phyloP scores from a whole-genome alignment of 2,797 vertebrate species.

The Sandelia bainsii region DNA sequence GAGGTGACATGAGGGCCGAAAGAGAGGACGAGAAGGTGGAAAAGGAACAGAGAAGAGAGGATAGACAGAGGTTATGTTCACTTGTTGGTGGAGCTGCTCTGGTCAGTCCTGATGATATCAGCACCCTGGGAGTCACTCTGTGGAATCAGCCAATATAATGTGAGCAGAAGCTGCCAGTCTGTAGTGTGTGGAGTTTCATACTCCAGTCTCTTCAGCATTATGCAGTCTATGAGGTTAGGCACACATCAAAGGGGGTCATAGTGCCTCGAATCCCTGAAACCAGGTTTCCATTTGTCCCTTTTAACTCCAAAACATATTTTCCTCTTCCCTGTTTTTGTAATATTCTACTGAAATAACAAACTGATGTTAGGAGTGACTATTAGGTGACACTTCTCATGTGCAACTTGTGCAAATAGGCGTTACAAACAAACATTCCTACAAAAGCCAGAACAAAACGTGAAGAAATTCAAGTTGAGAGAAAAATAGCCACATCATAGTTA shows the following conservation, averaged over 20 bases:
- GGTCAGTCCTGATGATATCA: slow-evolving; percentile 33
- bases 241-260: slow-evolving; percentile 15
- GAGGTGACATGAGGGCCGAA: slow-evolving; percentile 21
- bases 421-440: background rate
- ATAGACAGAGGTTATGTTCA: slow-evolving; percentile 42
- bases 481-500: background rate
- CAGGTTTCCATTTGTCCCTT: slow-evolving; percentile 18
- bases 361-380: background rate
- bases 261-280: background rate
- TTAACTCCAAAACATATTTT: slow-evolving; percentile 11
- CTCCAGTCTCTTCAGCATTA: slow-evolving; percentile 11
- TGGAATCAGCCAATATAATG: slow-evolving; percentile 29
- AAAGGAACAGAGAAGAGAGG: slow-evolving; percentile 29
- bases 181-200: slow-evolving; percentile 11
- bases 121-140: slow-evolving; percentile 25
- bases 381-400: background rate
- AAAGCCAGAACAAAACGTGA: background rate
- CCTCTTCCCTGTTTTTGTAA: background rate
- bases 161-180: slow-evolving; percentile 11
- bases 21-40: slow-evolving; percentile 13
- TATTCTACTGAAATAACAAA: background rate
- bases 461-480: background rate
- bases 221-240: slow-evolving; percentile 20
- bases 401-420: background rate
- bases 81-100: slow-evolving; percentile 19